These are phyloP conservation scores for Gymnarchus niloticus DNA, from an alignment of 2,113 vertebrate species.

Conservation along the genomic window DNA sequence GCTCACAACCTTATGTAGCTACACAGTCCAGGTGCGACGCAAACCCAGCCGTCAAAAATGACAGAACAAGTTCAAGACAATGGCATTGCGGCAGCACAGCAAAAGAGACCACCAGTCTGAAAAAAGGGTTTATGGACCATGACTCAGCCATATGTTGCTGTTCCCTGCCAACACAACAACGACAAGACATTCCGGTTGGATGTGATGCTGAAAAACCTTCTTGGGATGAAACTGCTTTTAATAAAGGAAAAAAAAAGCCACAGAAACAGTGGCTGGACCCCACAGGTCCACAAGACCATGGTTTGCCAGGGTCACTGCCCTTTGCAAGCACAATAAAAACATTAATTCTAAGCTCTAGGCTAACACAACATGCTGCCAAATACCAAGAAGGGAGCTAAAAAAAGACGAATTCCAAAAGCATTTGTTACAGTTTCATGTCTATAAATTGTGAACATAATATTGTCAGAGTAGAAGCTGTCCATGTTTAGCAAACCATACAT, in stretches of 20 bases:
- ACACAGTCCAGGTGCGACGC: neutral
- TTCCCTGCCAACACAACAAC: neutral
- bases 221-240: neutral
- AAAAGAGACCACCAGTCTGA: neutral
- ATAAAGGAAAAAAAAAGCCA: neutral
- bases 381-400: neutral
- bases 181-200: neutral
- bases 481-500: neutral
- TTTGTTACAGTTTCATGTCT: neutral
- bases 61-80: neutral
- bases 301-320: neutral
- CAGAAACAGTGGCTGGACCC: neutral
- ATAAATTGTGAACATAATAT: neutral
- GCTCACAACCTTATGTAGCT: neutral
- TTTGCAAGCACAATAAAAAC: neutral
- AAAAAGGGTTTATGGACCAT: neutral
- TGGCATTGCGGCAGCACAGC: neutral
- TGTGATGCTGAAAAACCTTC: neutral
- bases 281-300: neutral
- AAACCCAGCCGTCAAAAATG: conserved; percentile 11
- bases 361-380: neutral
- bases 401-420: neutral
- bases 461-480: neutral
- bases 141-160: neutral
- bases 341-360: neutral